Evolutionary conservation across 2,888 invertebrate species (phyloP).

Genomic region (Drepanosiphum platanoidis): DNA sequence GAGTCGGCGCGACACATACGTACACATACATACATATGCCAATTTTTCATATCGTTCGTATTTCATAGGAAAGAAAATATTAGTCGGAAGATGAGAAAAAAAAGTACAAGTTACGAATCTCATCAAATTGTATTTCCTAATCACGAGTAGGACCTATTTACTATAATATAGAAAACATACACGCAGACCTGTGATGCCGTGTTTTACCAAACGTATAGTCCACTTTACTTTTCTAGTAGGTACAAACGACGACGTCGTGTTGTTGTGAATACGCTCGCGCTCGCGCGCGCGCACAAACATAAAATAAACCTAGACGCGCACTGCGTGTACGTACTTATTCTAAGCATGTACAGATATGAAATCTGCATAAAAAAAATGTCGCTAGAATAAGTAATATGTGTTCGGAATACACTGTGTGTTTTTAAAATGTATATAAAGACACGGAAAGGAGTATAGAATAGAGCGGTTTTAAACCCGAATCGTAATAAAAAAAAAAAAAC

Average conservation of each 20-base stretch:
- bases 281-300: neutral
- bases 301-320: neutral
- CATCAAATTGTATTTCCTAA: neutral
- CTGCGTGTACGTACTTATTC: neutral
- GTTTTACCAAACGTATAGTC: neutral
- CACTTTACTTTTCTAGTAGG: neutral
- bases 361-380: constrained; percentile 42
- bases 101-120: neutral
- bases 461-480: neutral
- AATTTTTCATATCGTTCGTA: no score
- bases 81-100: neutral
- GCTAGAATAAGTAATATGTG: constrained; percentile 39
- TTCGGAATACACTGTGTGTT: constrained; percentile 8
- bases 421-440: neutral
- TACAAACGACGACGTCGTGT: no score
- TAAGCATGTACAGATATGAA: constrained; percentile 28
- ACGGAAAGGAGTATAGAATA: neutral
- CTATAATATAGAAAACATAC: no score
- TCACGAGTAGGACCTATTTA: no score
- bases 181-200: neutral
- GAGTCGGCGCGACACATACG: no score
- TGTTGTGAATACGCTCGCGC: neutral
- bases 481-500: no score
- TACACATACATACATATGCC: no score
- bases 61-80: no score